Conservation (phyloP, 2,113 vertebrate genomes). For the Labeo rohita region DNA sequence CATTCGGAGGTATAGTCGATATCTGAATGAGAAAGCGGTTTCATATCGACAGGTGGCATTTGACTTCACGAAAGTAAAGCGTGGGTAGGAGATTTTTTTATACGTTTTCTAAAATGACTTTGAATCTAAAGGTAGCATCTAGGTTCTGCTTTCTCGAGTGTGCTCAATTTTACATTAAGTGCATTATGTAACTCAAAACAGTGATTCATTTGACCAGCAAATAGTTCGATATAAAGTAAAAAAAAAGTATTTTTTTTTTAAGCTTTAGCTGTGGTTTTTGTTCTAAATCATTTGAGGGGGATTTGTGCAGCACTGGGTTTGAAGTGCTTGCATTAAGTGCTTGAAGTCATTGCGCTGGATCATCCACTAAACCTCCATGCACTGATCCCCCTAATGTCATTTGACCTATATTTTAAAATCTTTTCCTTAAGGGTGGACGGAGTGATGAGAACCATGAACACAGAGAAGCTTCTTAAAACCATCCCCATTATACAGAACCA, state of each 20-base stretch:
- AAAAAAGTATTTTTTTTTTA: neutral
- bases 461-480: conserved; percentile 97
- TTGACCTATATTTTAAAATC: conserved; percentile 43
- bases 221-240: neutral
- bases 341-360: neutral
- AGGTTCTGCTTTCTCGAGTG: neutral
- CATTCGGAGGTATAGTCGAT: conserved; percentile 96
- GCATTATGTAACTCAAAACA: conserved; percentile 11
- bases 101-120: neutral
- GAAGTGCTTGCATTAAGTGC: neutral
- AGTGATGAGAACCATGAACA: conserved; percentile 98
- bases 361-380: conserved; percentile 21
- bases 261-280: conserved; percentile 1
- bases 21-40: conserved; percentile 97
- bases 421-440: conserved; percentile 85
- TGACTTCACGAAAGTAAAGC: conserved; percentile 99
- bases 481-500: conserved; percentile 99
- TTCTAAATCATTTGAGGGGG: neutral
- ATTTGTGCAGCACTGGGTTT: conserved; percentile 1
- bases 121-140: neutral
- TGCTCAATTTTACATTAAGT: neutral
- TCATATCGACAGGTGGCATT: conserved; percentile 99
- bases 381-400: conserved; percentile 17
- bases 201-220: conserved; percentile 5
- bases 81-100: conserved; percentile 82